Evolutionary conservation across 2,797 vertebrate genomes (phyloP).

Genomic region (Moxostoma hubbsi): DNA sequence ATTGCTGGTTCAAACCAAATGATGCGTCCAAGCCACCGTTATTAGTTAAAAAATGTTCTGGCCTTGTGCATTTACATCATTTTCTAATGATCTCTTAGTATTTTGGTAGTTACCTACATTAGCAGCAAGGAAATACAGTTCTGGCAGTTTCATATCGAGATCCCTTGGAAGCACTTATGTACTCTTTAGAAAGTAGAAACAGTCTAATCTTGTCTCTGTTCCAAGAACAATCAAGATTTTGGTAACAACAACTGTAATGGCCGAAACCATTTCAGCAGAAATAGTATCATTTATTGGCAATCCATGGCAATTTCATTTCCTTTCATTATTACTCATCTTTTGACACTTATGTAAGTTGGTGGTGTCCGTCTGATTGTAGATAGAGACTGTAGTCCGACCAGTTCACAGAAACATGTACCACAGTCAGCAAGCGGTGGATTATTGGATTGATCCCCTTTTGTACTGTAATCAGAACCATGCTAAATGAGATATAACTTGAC

Average conservation of each 20-base stretch:
- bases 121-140: not conserved
- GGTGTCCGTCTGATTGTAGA: not conserved
- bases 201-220: not conserved
- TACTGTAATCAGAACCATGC: not conserved
- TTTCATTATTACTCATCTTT: not conserved
- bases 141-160: not conserved
- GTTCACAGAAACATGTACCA: not conserved
- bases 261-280: slow-evolving; percentile 22
- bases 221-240: not conserved
- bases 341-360: not conserved
- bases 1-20: too few species aligned
- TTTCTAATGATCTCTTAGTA: slow-evolving; percentile 2
- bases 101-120: slow-evolving; percentile 3
- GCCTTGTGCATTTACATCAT: slow-evolving; percentile 3
- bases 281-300: not conserved
- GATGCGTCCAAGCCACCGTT: too few species aligned
- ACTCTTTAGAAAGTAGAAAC: not conserved
- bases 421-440: too few species aligned
- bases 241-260: not conserved
- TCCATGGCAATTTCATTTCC: not conserved
- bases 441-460: not conserved
- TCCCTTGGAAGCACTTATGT: not conserved
- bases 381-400: not conserved
- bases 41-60: not conserved
- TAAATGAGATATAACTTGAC: not conserved